Conservation (phyloP, 2,888 invertebrate genomes). For the Cordylochernes scorpioides region DNA sequence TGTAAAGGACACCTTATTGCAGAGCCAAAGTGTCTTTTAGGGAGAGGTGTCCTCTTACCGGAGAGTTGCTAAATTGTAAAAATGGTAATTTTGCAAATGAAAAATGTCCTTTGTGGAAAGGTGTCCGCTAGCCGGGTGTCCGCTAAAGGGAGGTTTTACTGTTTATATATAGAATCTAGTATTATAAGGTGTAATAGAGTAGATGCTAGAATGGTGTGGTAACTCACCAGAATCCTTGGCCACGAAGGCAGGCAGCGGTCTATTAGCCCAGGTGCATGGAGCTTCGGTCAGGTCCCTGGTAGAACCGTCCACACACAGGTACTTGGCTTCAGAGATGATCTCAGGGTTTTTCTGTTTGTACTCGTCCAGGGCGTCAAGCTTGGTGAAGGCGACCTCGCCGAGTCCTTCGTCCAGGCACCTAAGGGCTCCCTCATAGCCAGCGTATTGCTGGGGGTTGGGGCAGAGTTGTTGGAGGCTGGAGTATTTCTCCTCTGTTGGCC, state of each 20-base stretch:
- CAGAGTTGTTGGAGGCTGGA: conserved; percentile 49
- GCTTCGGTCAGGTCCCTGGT: conserved; percentile 35
- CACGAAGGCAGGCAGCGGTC: conserved; percentile 55
- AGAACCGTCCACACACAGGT: conserved; percentile 50
- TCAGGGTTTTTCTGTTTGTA: conserved; percentile 29
- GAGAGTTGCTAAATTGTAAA: too few relatives aligned
- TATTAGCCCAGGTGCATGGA: conserved; percentile 49
- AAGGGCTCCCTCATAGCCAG: conserved; percentile 62
- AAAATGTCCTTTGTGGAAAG: too few relatives aligned
- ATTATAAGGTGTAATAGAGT: too few relatives aligned
- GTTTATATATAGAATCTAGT: too few relatives aligned
- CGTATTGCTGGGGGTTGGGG: conserved; percentile 25
- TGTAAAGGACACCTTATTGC: too few relatives aligned
- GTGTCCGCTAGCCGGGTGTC: too few relatives aligned
- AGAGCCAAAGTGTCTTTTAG: too few relatives aligned
- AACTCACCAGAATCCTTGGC: too few relatives aligned
- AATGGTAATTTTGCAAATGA: too few relatives aligned
- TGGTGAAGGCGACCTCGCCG: conserved; percentile 57
- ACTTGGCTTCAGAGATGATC: conserved; percentile 26
- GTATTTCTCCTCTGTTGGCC: conserved; percentile 30
- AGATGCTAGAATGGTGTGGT: too few relatives aligned
- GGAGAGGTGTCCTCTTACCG: too few relatives aligned
- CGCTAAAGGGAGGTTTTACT: too few relatives aligned
- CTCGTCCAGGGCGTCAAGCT: conserved; percentile 46
- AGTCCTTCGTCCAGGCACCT: conserved; percentile 49